These are phyloP conservation scores for Champsocephalus gunnari DNA, from an alignment of 2,797 vertebrate species.

Conservation along the genomic window DNA sequence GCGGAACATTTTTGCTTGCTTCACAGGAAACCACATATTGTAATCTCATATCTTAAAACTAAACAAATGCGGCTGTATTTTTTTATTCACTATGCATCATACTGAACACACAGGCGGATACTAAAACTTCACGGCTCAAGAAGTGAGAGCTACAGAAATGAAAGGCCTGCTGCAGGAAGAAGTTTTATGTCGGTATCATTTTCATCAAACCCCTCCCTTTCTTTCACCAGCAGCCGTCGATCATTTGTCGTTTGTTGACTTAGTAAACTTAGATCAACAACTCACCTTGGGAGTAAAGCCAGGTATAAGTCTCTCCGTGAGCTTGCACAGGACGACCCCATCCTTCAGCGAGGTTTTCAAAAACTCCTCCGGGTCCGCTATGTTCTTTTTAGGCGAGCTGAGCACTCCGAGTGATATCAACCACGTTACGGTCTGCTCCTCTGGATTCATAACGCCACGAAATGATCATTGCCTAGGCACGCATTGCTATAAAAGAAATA, in stretches of 20 bases:
- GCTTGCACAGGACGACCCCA: constrained; percentile 95
- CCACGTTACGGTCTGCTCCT: constrained; percentile 97
- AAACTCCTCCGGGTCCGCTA: constrained; percentile 94
- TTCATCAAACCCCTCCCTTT: constrained; percentile 70
- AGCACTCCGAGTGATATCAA: constrained; percentile 96
- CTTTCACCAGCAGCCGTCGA: constrained; percentile 23
- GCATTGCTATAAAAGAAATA: constrained; percentile 51
- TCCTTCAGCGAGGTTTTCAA: constrained; percentile 92
- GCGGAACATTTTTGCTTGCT: constrained; percentile 78
- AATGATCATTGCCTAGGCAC: constrained; percentile 62
- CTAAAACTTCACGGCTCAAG: constrained; percentile 18
- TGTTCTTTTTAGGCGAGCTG: constrained; percentile 95
- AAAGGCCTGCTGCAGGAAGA: constrained; percentile 52
- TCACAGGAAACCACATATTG: constrained; percentile 69
- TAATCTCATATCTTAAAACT: constrained; percentile 22
- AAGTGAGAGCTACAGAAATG: background rate
- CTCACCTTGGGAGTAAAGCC: constrained; percentile 92
- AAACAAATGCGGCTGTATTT: background rate
- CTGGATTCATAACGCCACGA: constrained; percentile 90
- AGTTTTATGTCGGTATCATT: constrained; percentile 54
- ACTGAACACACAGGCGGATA: background rate
- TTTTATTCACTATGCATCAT: background rate
- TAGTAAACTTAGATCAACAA: constrained; percentile 8
- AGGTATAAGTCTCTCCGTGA: constrained; percentile 90
- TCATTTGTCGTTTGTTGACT: constrained; percentile 30